Conservation (phyloP, 2,888 invertebrate species). For the Himalopsyche anomala region DNA sequence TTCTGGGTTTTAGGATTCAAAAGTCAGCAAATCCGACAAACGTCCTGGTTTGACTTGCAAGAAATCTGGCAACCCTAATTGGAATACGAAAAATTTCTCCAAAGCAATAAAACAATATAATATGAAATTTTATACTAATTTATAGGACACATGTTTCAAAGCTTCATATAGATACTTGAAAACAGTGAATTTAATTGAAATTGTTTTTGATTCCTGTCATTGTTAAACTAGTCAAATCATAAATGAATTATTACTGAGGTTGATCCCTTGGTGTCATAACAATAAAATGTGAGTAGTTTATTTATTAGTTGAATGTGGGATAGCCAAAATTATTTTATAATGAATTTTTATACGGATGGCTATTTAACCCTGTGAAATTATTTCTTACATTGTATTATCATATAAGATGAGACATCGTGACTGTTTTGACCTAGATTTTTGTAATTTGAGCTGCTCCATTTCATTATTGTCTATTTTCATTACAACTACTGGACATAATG, state of each 20-base stretch:
- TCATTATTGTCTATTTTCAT: conserved; percentile 13
- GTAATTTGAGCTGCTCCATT: not conserved
- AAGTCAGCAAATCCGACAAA: no score
- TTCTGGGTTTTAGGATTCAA: no score
- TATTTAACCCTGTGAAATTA: conserved; percentile 9
- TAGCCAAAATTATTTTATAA: not conserved
- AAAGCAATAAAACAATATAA: no score
- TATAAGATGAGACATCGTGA: not conserved
- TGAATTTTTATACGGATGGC: not conserved
- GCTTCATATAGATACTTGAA: not conserved
- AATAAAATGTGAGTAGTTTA: conserved; percentile 24
- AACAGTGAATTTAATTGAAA: conserved; percentile 5
- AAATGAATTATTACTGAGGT: conserved; percentile 40
- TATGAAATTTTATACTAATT: no score
- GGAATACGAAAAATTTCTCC: no score
- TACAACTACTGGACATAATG: conserved; percentile 43
- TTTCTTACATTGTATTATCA: not conserved
- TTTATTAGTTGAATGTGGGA: conserved; percentile 14
- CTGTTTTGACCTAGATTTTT: not conserved
- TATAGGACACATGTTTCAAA: no score
- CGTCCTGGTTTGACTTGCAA: no score
- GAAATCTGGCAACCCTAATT: no score
- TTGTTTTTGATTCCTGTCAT: conserved; percentile 17
- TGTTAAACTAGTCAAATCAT: conserved; percentile 28
- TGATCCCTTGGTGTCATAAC: conserved; percentile 32